Conservation (phyloP, 1,140 invertebrate species). For the Atta cephalotes region DNA sequence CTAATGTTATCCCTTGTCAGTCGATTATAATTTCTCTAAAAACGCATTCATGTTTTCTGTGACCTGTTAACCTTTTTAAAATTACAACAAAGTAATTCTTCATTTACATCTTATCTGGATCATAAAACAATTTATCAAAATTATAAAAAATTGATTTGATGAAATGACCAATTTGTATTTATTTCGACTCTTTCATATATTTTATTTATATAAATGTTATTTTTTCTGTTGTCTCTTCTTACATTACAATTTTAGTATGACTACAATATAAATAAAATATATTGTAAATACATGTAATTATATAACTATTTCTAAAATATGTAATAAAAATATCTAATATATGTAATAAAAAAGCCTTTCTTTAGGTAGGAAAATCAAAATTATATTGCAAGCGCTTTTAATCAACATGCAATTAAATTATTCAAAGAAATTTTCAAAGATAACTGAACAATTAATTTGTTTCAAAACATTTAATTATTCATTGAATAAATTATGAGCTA, state of each 20-base stretch:
- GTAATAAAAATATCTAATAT: no score
- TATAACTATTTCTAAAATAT: no score
- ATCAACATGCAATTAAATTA: not conserved
- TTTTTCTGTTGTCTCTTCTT: no score
- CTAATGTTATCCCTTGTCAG: conserved; percentile 43
- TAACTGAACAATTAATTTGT: not conserved
- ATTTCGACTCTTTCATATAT: no score
- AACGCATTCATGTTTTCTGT: conserved; percentile 25
- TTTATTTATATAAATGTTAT: no score
- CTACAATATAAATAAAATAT: no score
- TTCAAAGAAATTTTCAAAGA: not conserved
- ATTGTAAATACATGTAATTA: no score
- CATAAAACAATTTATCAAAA: not conserved
- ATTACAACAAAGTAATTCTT: conserved; percentile 2
- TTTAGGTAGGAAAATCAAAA: not conserved
- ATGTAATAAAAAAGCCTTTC: not conserved
- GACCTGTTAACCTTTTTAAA: conserved; percentile 21
- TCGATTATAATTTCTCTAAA: conserved; percentile 45
- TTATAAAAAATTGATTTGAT: not conserved
- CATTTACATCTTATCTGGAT: not conserved
- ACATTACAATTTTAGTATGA: no score
- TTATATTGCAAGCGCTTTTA: not conserved
- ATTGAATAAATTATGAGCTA: conserved; percentile 19
- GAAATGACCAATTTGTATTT: no score
- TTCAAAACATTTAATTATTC: not conserved